Base-by-base conservation (phyloP, 1,140 invertebrate species). In the Heterodera carotae region DNA sequence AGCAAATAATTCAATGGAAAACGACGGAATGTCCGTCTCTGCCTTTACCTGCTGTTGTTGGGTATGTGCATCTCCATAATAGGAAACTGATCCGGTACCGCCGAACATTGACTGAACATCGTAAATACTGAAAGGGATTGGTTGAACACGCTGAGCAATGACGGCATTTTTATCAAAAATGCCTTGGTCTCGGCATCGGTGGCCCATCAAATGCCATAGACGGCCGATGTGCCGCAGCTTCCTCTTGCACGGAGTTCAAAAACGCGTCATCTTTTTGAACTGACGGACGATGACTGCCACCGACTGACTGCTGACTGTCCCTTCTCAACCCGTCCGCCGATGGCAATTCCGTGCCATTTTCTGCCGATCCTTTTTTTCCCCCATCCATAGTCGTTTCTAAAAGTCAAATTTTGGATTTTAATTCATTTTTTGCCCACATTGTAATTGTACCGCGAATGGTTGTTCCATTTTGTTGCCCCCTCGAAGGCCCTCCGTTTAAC, bases 21-120 rank as follows among this genome's bases (percentile, higher is more conserved):
- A 43, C 15, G 39, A 43, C 15, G 39, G 39, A 43, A 4, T 43
- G 75, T 53, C 7, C 27, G 7, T 7, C 68, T 25, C 15, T 73
- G 75, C 25, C 69, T 67, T 25, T 68, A 43, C 34, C 36, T 70
- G 75, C 27, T 76, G 75, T 56, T 76, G 75, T n/a, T 62, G 72
- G 27, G 59, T 56, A 64, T 56, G 48, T 56, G 15, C 59, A 62
- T 66, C 62, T 29, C 62, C 33, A 29, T 15, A 66, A 34, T 62
- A 62, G 18, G 59, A 74, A 3, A 56, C 53, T 39, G 72, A 74
- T 39, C 72, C 72, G 36, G 53, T 56, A 27, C 72, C 72, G 31
- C 72, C 72, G 29, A 39, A 56, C 53, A 85, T 69, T n/a, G 83
- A 84, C 82, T 83, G 82, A 22, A 82, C 77, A 53, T 85, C 83